Evolutionary conservation across 2,888 invertebrate genomes (phyloP).

Genomic region (Rhopalosiphum nymphaeae): DNA sequence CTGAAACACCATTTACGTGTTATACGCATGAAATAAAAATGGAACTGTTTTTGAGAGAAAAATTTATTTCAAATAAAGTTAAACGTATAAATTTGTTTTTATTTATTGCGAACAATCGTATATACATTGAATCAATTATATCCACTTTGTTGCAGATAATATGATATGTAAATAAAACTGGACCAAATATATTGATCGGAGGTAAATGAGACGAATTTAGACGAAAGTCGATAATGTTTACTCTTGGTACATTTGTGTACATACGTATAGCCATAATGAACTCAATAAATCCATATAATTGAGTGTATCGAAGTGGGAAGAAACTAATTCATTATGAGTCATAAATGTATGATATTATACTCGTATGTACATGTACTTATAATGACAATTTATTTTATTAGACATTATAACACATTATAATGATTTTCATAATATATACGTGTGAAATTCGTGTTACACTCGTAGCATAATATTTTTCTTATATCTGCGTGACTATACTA

Average conservation of each 20-base stretch:
- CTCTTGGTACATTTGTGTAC: too few species aligned
- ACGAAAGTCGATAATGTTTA: neutral
- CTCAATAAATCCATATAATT: too few species aligned
- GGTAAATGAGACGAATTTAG: neutral
- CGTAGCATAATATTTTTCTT: neutral
- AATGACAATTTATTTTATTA: too few species aligned
- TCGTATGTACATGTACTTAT: too few species aligned
- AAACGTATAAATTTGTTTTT: neutral
- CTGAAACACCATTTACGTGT: slow-evolving; percentile 57
- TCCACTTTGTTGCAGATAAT: neutral
- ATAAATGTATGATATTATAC: too few species aligned
- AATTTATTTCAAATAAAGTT: neutral
- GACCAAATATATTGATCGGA: neutral
- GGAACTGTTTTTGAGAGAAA: neutral
- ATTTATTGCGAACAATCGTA: neutral
- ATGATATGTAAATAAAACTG: neutral
- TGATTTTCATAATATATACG: too few species aligned
- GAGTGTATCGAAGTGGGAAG: too few species aligned
- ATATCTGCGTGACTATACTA: neutral
- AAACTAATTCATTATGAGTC: too few species aligned
- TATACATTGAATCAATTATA: neutral
- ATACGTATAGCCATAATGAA: too few species aligned
- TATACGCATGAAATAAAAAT: neutral
- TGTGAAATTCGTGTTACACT: neutral
- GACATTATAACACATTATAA: too few species aligned